Evolutionary conservation across 2,888 invertebrate species (phyloP).

Genomic region (Callinectes sapidus): DNA sequence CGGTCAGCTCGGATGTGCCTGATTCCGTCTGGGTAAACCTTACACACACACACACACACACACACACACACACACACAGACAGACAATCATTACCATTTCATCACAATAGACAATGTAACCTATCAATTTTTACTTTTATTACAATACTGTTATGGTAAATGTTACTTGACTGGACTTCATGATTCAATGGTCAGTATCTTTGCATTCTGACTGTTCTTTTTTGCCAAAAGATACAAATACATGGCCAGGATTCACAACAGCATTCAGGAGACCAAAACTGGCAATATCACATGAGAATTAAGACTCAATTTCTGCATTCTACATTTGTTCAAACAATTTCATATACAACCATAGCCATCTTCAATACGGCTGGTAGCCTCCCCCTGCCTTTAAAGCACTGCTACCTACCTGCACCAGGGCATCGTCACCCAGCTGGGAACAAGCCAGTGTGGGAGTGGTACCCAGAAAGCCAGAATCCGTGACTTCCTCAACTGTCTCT

Average conservation of each 20-base stretch:
- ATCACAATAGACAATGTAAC: too few relatives aligned
- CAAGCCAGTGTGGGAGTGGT: slow-evolving; percentile 99
- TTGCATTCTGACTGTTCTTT: too few relatives aligned
- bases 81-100: too few relatives aligned
- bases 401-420: slow-evolving; percentile 89
- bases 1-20: slow-evolving; percentile 98
- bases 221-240: too few relatives aligned
- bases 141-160: too few relatives aligned
- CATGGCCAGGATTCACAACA: too few relatives aligned
- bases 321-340: neutral
- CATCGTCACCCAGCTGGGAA: slow-evolving; percentile 97
- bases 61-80: too few relatives aligned
- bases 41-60: slow-evolving; percentile 36
- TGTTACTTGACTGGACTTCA: too few relatives aligned
- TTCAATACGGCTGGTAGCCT: neutral
- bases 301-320: neutral
- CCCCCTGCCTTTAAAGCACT: slow-evolving; percentile 8
- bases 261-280: too few relatives aligned
- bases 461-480: slow-evolving; percentile 98
- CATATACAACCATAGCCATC: neutral
- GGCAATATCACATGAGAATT: neutral
- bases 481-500: slow-evolving; percentile 99
- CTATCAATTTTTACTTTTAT: too few relatives aligned
- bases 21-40: slow-evolving; percentile 98
- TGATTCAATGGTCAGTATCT: too few relatives aligned